Conservation (phyloP, 2,888 invertebrate genomes). For the Mamestra brassicae region DNA sequence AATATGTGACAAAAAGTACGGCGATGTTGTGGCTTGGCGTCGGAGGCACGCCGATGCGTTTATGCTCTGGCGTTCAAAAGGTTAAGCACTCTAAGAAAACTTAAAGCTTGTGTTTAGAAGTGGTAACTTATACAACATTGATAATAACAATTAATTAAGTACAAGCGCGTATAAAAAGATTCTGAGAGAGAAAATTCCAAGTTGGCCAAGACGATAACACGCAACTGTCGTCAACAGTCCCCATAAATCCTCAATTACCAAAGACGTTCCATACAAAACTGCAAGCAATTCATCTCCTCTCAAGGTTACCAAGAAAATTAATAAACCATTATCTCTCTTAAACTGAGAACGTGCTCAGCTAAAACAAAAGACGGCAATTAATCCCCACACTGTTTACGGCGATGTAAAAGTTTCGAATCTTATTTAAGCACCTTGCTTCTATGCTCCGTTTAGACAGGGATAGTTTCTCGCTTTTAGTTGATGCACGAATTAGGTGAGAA, state of each 20-base stretch:
- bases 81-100: too few species aligned
- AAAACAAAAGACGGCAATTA: conserved; percentile 63
- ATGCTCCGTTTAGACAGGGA: conserved; percentile 13
- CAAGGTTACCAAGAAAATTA: conserved; percentile 50
- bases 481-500: too few species aligned
- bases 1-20: too few species aligned
- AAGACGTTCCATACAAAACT: conserved; percentile 26
- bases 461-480: background rate
- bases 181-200: too few species aligned
- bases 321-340: conserved; percentile 54
- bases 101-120: too few species aligned
- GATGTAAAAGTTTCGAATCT: conserved; percentile 64
- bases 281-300: conserved; percentile 7
- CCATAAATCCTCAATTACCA: conserved; percentile 27
- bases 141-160: too few species aligned
- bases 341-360: conserved; percentile 50
- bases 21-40: too few species aligned
- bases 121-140: too few species aligned
- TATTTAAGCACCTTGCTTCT: conserved; percentile 53
- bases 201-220: background rate
- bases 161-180: too few species aligned
- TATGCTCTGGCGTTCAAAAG: too few species aligned
- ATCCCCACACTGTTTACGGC: conserved; percentile 62
- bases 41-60: too few species aligned
- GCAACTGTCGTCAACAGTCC: background rate